A percentile compares a stretch with the other conserved stretches of the same genome.
These are phyloP conservation scores for Acanthiza pusilla DNA, from an alignment of 2,797 vertebrate genomes.

Conservation along the genomic window DNA sequence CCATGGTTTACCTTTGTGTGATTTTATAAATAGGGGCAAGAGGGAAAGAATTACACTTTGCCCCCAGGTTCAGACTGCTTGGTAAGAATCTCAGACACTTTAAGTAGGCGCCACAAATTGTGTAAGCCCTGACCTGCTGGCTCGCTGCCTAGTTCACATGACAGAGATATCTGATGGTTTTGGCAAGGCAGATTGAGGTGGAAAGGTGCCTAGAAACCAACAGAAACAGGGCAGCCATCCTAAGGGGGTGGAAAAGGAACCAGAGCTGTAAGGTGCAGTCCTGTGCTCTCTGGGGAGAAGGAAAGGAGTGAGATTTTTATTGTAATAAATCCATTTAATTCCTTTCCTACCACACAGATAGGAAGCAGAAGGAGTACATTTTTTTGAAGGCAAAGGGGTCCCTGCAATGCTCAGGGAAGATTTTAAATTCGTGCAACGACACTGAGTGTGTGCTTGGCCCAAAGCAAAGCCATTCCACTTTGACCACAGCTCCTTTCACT, in stretches of 20 bases:
- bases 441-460: neutral
- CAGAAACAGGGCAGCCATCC: conserved; percentile 24
- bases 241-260: neutral
- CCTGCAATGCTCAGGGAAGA: neutral
- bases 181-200: conserved; percentile 64
- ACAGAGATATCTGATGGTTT: conserved; percentile 73
- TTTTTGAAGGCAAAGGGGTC: neutral
- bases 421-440: neutral
- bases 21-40: conserved; percentile 7
- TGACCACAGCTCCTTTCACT: neutral
- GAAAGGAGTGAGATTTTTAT: neutral
- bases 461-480: neutral
- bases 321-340: neutral
- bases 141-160: conserved; percentile 73
- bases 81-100: conserved; percentile 75
- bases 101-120: conserved; percentile 78
- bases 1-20: conserved; percentile 45
- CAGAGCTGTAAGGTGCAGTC: neutral
- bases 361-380: neutral
- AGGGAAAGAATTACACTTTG: conserved; percentile 74
- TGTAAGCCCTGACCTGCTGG: conserved; percentile 77
- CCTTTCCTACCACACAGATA: neutral
- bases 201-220: conserved; percentile 61
- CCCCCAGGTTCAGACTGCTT: conserved; percentile 72
- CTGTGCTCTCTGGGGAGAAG: neutral